Evolutionary conservation across 2,797 vertebrate species (phyloP).

Genomic region (Silurus aristotelis): DNA sequence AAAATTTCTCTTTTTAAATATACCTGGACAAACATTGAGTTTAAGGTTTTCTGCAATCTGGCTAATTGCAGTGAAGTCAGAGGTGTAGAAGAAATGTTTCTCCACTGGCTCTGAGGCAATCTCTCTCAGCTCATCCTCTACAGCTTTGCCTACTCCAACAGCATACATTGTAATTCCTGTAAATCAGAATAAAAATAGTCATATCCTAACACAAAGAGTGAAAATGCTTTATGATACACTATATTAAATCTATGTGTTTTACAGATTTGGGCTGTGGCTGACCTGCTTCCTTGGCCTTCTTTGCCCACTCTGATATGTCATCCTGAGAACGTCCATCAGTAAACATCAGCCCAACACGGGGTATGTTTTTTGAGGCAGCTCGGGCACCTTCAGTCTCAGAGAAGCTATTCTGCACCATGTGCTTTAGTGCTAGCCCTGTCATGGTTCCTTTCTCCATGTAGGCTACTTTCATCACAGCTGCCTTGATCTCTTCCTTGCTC

Average conservation of each 20-base stretch:
- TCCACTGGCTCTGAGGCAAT: constrained; percentile 91
- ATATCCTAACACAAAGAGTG: not conserved
- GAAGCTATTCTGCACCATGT: constrained; percentile 96
- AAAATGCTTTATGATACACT: not conserved
- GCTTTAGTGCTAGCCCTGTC: constrained; percentile 92
- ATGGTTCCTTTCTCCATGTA: constrained; percentile 99
- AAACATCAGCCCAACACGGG: constrained; percentile 89
- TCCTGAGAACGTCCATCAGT: constrained; percentile 97
- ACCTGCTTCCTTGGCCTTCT: constrained; percentile 91
- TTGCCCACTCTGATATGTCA: constrained; percentile 90
- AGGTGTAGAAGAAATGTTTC: constrained; percentile 91
- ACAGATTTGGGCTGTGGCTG: not conserved
- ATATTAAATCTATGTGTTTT: not conserved
- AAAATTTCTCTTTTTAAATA: not conserved
- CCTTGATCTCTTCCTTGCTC: constrained; percentile 85
- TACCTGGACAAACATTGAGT: constrained; percentile 93
- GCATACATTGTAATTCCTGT: constrained; percentile 94
- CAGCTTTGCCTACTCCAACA: constrained; percentile 93
- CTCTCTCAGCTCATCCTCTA: constrained; percentile 89
- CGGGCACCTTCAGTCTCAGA: constrained; percentile 88
- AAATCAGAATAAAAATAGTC: not conserved
- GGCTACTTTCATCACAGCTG: constrained; percentile 87
- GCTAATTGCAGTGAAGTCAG: constrained; percentile 88
- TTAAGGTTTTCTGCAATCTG: constrained; percentile 92
- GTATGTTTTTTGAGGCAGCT: constrained; percentile 77